These are phyloP conservation scores for Lycia hirtaria DNA, from an alignment of 2,888 invertebrate genomes.

Conservation along the genomic window DNA sequence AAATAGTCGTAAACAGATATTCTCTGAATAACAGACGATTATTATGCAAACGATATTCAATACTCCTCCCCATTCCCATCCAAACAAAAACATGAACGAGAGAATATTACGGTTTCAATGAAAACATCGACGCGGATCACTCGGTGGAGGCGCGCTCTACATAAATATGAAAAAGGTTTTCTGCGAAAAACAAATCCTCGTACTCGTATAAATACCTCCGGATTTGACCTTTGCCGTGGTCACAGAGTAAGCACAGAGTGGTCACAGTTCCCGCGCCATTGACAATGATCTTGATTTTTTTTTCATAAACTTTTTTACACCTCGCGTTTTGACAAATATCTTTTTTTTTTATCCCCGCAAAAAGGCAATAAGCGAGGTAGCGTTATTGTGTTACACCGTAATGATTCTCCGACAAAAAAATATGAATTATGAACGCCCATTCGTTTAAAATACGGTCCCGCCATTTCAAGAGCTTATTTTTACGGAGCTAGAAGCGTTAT, in stretches of 20 bases:
- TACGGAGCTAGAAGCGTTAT: slow-evolving; percentile 50
- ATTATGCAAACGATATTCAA: slow-evolving; percentile 34
- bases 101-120: slow-evolving; percentile 28
- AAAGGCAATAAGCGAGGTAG: slow-evolving; percentile 58
- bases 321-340: slow-evolving; percentile 56
- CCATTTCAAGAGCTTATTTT: slow-evolving; percentile 53
- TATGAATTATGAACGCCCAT: slow-evolving; percentile 53
- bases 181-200: slow-evolving; percentile 20
- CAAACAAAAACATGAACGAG: slow-evolving; percentile 32
- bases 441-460: slow-evolving; percentile 49
- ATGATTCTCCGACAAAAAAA: slow-evolving; percentile 56
- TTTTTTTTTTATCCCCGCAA: slow-evolving; percentile 55
- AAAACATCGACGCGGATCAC: slow-evolving; percentile 22
- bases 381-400: slow-evolving; percentile 58
- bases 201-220: neutral
- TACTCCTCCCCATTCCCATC: slow-evolving; percentile 22
- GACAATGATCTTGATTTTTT: slow-evolving; percentile 80
- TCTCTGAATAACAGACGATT: slow-evolving; percentile 17
- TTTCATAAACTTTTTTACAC: slow-evolving; percentile 54
- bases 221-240: slow-evolving; percentile 55
- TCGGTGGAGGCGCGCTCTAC: slow-evolving; percentile 7
- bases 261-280: slow-evolving; percentile 59
- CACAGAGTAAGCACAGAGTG: slow-evolving; percentile 32
- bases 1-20: neutral
- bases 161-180: slow-evolving; percentile 24